Conservation (phyloP, 2,888 invertebrate genomes). For the Andricus curvator region DNA sequence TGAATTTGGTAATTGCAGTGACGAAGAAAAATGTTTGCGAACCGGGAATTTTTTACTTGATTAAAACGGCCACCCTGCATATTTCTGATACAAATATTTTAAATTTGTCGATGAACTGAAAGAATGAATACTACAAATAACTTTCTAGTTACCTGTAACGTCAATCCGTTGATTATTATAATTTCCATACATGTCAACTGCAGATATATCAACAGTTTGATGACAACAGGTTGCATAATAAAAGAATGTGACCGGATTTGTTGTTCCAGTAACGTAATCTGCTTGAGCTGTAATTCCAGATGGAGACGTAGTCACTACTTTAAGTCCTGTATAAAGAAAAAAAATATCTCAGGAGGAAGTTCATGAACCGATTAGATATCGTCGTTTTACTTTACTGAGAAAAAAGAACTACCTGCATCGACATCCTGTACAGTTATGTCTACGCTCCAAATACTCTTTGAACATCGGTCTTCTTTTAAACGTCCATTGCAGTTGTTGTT, state of each 20-base stretch:
- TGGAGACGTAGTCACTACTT: slow-evolving; percentile 71
- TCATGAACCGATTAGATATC: not conserved
- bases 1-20: no score
- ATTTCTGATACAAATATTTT: no score
- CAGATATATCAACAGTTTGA: slow-evolving; percentile 84
- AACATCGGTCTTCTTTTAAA: slow-evolving; percentile 81
- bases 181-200: slow-evolving; percentile 85
- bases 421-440: slow-evolving; percentile 77
- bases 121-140: slow-evolving; percentile 68
- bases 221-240: slow-evolving; percentile 88
- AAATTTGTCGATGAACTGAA: not conserved
- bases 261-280: slow-evolving; percentile 84
- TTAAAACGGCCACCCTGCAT: no score
- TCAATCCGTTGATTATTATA: slow-evolving; percentile 83
- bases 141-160: slow-evolving; percentile 77
- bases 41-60: no score
- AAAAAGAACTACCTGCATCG: slow-evolving; percentile 58
- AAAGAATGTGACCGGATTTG: slow-evolving; percentile 83
- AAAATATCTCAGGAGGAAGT: not conserved
- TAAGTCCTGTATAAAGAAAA: slow-evolving; percentile 64
- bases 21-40: no score
- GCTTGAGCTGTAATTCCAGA: slow-evolving; percentile 82
- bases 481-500: slow-evolving; percentile 82
- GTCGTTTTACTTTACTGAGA: not conserved
- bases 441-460: slow-evolving; percentile 85